Percentiles rank a stretch among this genome's conserved stretches.
These are phyloP conservation scores for Hirtodrosophila confusa DNA, from an alignment of 2,888 invertebrate species.

Conservation along the genomic window DNA sequence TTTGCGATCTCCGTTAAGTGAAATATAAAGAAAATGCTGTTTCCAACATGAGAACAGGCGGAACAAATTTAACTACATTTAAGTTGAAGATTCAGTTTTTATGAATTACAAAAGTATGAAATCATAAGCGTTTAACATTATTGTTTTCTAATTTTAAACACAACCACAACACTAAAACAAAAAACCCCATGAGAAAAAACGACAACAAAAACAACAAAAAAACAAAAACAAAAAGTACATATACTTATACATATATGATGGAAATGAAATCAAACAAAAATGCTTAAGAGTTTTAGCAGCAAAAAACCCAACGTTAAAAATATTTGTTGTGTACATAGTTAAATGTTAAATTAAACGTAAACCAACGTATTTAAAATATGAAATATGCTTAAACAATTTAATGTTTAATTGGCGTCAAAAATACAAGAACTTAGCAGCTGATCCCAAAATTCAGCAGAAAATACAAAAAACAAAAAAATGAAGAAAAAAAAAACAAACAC, in stretches of 20 bases:
- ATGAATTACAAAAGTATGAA: constrained; percentile 62
- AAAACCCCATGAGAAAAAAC: too few species aligned
- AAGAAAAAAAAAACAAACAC: constrained; percentile 20
- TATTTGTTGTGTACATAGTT: constrained; percentile 79
- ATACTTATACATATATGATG: constrained; percentile 33
- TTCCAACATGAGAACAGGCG: constrained; percentile 39
- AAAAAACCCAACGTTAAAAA: constrained; percentile 77
- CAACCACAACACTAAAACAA: neutral
- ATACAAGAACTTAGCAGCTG: constrained; percentile 48
- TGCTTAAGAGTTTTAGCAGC: constrained; percentile 69
- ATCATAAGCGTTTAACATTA: constrained; percentile 54
- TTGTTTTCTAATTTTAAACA: constrained; percentile 80
- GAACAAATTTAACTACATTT: constrained; percentile 50
- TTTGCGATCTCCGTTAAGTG: constrained; percentile 64
- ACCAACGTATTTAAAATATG: constrained; percentile 53
- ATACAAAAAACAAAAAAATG: constrained; percentile 25
- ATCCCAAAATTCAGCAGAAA: constrained; percentile 29
- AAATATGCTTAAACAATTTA: constrained; percentile 68
- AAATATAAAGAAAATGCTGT: constrained; percentile 32
- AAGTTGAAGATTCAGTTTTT: constrained; percentile 70
- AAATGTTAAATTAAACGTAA: constrained; percentile 70
- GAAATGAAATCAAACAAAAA: constrained; percentile 43
- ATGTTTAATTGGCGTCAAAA: constrained; percentile 70
- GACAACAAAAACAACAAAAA: constrained; percentile 15
- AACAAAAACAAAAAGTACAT: constrained; percentile 25